Conservation (phyloP, 2,797 vertebrate genomes). For the Salmo trutta region DNA sequence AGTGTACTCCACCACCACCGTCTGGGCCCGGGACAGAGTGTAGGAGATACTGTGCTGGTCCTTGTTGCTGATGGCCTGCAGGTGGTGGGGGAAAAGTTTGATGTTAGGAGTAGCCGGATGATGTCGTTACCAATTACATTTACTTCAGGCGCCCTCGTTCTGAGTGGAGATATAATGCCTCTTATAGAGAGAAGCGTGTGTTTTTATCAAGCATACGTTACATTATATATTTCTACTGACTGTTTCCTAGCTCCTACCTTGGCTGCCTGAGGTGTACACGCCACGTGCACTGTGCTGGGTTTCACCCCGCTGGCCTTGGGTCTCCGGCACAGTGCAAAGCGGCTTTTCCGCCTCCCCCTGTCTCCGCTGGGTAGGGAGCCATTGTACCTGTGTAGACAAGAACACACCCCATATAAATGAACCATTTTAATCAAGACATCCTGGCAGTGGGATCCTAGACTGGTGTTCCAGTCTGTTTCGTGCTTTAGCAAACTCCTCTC, state of each 20-base stretch:
- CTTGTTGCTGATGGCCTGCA: slow-evolving; percentile 91
- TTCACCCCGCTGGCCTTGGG: slow-evolving; percentile 92
- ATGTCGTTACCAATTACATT: not conserved
- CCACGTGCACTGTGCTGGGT: slow-evolving; percentile 89
- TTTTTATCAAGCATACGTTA: too few species aligned
- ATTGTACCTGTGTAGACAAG: slow-evolving; percentile 81
- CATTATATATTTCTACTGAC: not conserved
- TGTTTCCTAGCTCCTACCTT: slow-evolving; percentile 78
- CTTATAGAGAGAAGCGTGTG: too few species aligned
- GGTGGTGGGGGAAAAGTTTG: slow-evolving; percentile 3
- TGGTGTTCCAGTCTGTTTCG: not conserved
- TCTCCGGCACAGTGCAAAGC: slow-evolving; percentile 89
- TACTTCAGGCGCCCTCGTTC: not conserved
- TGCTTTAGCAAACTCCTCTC: too few species aligned
- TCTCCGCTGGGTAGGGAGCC: slow-evolving; percentile 90
- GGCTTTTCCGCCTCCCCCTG: slow-evolving; percentile 88
- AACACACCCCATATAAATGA: not conserved
- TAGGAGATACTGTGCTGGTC: slow-evolving; percentile 96
- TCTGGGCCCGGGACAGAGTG: slow-evolving; percentile 88
- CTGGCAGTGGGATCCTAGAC: not conserved
- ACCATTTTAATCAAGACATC: not conserved
- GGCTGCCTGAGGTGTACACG: slow-evolving; percentile 89
- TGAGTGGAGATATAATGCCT: too few species aligned
- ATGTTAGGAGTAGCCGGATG: not conserved
- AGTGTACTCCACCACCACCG: slow-evolving; percentile 94